Percentiles rank a stretch among this genome's conserved stretches.
These are phyloP conservation scores for Dufourea novaeangliae DNA, from an alignment of 1,140 invertebrate genomes.

Conservation along the genomic window DNA sequence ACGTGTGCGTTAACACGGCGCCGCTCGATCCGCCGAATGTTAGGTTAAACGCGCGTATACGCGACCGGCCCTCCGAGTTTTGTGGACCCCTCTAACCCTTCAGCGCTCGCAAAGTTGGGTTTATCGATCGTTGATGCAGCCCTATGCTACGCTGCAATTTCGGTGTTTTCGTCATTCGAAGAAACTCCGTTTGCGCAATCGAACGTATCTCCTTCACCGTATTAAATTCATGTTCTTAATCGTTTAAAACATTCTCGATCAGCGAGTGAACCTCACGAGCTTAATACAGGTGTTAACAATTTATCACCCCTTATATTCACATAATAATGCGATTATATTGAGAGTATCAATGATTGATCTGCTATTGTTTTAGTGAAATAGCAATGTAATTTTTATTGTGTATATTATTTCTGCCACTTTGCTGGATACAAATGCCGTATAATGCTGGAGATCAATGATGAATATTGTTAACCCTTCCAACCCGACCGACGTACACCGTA, in stretches of 20 bases:
- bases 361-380: too few species aligned
- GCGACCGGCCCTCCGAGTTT: slow-evolving; percentile 52
- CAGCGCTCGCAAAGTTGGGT: slow-evolving; percentile 56
- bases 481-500: too few species aligned
- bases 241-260: background rate
- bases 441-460: too few species aligned
- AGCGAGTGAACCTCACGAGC: too few species aligned
- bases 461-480: too few species aligned
- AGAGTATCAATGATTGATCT: too few species aligned
- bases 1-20: slow-evolving; percentile 55
- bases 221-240: background rate
- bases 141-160: slow-evolving; percentile 55
- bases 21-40: slow-evolving; percentile 53
- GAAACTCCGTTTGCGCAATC: slow-evolving; percentile 20
- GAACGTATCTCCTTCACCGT: background rate
- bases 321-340: too few species aligned
- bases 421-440: too few species aligned
- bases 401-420: too few species aligned
- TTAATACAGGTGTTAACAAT: too few species aligned
- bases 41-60: slow-evolving; percentile 60
- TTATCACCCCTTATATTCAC: too few species aligned
- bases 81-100: slow-evolving; percentile 65
- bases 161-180: slow-evolving; percentile 45
- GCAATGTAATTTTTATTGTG: too few species aligned
- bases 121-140: slow-evolving; percentile 65